These are phyloP conservation scores for Plecotus auritus DNA, from an alignment of 2,113 vertebrate genomes.

Conservation along the genomic window DNA sequence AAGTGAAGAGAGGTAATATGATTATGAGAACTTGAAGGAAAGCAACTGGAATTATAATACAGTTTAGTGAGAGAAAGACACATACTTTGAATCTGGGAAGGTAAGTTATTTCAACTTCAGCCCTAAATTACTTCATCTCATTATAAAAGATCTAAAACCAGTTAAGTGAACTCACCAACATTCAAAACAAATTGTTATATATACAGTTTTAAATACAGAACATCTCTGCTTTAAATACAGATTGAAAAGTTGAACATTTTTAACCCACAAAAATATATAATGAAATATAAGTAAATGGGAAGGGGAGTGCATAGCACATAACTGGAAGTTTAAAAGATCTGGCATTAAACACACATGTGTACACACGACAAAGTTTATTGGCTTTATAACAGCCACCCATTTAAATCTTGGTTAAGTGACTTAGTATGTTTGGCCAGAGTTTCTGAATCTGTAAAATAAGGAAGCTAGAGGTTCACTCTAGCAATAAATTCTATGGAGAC, in stretches of 20 bases:
- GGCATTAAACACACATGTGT: background rate
- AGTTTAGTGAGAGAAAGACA: background rate
- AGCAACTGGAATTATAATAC: conserved; percentile 5
- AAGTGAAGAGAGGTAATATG: background rate
- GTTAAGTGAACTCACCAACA: background rate
- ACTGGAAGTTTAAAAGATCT: background rate
- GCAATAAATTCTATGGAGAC: background rate
- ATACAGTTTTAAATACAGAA: background rate
- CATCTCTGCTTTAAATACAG: background rate
- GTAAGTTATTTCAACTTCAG: background rate
- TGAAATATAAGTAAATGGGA: background rate
- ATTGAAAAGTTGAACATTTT: background rate
- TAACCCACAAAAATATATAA: background rate
- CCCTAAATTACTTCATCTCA: conserved; percentile 8
- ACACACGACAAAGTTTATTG: background rate
- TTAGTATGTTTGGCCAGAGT: conserved; percentile 6
- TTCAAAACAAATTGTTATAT: background rate
- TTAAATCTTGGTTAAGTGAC: background rate
- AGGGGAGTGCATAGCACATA: background rate
- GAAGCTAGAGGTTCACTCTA: background rate
- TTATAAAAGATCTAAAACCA: background rate
- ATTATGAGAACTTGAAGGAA: background rate
- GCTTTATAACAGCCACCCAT: background rate
- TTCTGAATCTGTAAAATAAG: conserved; percentile 17
- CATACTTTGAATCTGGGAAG: background rate